A percentile compares a stretch with the other conserved stretches of the same genome.
These are phyloP conservation scores for Bucco capensis DNA, from an alignment of 2,113 vertebrate genomes.

Conservation along the genomic window DNA sequence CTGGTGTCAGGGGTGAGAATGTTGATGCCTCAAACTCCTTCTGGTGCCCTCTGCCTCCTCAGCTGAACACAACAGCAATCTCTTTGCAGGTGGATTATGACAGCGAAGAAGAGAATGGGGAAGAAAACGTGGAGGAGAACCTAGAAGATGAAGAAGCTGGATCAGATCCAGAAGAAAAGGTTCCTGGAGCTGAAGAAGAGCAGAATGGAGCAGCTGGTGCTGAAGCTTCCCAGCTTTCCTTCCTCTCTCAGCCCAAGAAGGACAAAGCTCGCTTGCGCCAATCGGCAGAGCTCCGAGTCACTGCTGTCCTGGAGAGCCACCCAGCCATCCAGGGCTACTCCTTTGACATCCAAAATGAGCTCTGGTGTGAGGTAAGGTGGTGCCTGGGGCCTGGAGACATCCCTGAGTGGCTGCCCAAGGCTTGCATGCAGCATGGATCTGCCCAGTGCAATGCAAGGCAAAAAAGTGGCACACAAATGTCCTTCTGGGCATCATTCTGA, in stretches of 20 bases:
- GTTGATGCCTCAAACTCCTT: not conserved
- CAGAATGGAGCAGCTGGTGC: not conserved
- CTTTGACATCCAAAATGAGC: conserved; percentile 78
- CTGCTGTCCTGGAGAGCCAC: conserved; percentile 73
- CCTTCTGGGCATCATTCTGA: not conserved
- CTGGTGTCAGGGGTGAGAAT: not conserved
- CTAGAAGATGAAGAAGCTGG: conserved; percentile 38
- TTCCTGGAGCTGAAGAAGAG: not conserved
- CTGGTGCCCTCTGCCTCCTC: not conserved
- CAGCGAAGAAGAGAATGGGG: conserved; percentile 81
- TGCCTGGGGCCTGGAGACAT: not conserved
- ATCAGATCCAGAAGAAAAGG: not conserved
- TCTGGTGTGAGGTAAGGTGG: conserved; percentile 90
- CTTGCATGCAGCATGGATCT: not conserved
- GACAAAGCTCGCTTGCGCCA: not conserved
- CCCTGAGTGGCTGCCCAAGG: not conserved
- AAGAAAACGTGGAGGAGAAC: conserved; percentile 20
- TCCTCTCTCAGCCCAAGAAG: not conserved
- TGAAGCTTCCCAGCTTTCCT: not conserved
- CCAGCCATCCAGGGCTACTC: conserved; percentile 77
- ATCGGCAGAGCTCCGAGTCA: conserved; percentile 69
- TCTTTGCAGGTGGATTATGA: conserved; percentile 90
- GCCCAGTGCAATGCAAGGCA: not conserved
- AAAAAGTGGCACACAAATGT: not conserved
- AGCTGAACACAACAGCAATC: not conserved